Percentiles rank a stretch among this genome's conserved stretches.
phyloP scores from a whole-genome alignment of 2,113 vertebrate genomes.

The Suricata suricatta region DNA sequence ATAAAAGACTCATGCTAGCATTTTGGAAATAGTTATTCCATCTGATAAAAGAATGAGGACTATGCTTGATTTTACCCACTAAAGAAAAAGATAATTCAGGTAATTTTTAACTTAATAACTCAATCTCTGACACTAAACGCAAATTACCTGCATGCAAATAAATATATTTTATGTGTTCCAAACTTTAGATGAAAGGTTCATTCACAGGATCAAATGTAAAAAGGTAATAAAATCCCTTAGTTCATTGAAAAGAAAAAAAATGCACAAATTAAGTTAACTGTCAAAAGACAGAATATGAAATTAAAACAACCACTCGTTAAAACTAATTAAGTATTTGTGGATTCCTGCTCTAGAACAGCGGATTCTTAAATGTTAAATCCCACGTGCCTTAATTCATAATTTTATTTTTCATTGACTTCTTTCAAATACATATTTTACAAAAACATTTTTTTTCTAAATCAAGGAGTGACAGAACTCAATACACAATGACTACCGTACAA shows the following conservation, averaged over 20 bases:
- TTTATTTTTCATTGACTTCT: not conserved
- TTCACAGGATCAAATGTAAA: not conserved
- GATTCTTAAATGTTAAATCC: not conserved
- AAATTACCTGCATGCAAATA: not conserved
- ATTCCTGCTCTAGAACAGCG: not conserved
- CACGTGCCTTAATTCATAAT: not conserved
- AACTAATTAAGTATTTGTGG: not conserved
- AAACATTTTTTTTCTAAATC: not conserved
- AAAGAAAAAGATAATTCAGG: not conserved
- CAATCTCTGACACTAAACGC: not conserved
- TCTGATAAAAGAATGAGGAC: slow-evolving; percentile 5
- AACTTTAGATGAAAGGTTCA: not conserved
- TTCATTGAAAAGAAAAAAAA: not conserved
- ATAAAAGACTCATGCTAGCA: not conserved
- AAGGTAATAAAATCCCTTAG: not conserved
- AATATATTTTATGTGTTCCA: not conserved
- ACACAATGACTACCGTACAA: not conserved
- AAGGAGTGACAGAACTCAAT: not conserved
- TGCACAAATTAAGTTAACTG: not conserved
- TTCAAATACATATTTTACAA: not conserved
- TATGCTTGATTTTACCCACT: not conserved
- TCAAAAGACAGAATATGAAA: not conserved
- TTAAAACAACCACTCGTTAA: not conserved
- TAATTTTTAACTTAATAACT: slow-evolving; percentile 5
- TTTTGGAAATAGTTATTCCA: not conserved